Evolutionary conservation across 2,113 vertebrate genomes (phyloP).

Genomic region (Prunella himalayana): DNA sequence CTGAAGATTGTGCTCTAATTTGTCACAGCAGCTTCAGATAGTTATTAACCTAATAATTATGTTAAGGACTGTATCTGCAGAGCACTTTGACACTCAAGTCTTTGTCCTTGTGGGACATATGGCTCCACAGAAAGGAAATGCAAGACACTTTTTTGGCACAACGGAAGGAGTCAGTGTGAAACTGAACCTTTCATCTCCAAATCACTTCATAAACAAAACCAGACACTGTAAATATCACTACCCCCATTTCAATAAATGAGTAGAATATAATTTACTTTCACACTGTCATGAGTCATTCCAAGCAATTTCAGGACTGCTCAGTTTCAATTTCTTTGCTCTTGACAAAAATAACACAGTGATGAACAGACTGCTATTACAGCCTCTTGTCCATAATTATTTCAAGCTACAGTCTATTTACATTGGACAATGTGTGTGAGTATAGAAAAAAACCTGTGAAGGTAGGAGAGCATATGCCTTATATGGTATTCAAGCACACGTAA

Average conservation of each 20-base stretch:
- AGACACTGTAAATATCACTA: constrained; percentile 12
- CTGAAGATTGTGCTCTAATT: neutral
- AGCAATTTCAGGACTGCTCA: constrained; percentile 21
- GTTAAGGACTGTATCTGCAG: neutral
- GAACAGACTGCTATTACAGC: neutral
- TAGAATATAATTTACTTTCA: constrained; percentile 23
- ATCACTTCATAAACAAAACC: neutral
- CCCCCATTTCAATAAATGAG: neutral
- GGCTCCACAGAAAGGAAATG: neutral
- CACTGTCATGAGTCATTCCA: neutral
- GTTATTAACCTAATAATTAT: neutral
- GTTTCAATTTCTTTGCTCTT: constrained; percentile 3
- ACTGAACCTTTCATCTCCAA: neutral
- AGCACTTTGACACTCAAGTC: neutral
- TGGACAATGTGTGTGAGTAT: neutral
- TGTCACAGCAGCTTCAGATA: neutral
- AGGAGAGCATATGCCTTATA: neutral
- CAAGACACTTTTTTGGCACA: neutral
- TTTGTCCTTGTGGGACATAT: neutral
- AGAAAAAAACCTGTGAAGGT: neutral
- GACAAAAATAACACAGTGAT: neutral
- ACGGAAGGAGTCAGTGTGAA: neutral
- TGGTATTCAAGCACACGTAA: neutral
- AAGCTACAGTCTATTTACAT: neutral
- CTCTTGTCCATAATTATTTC: neutral